Base-by-base conservation (phyloP, 2,113 vertebrate genomes). In the Daboia siamensis region DNA sequence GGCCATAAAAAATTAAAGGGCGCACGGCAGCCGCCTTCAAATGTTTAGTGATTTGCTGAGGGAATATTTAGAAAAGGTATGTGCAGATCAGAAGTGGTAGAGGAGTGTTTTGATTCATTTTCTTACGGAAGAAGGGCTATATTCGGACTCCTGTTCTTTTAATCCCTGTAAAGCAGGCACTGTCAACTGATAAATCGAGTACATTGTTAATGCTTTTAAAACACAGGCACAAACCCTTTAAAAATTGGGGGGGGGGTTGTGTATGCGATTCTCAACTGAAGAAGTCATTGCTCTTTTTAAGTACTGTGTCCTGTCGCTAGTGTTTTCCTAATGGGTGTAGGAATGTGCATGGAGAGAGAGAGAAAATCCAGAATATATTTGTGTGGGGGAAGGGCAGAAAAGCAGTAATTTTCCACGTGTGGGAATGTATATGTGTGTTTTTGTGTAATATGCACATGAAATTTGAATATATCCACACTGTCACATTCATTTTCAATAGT, bases 241-340 rank as follows among this genome's bases (percentile, higher is more conserved):
- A 44, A 59, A 59, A 26, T 12, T 26, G 44, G 2, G 15, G 44
- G 2, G 15, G 61, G 44, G 17, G 39, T 56, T 69, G 84, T 23
- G 74, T 20, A 11, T 54, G 21, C 12, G 23, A 89, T 84, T 88
- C 7, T 86, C 2, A n/a, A 48, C 54, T 85, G 46, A 17, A 56
- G 39, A 89, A 92, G 91, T 48, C 56, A 3, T 51, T 89, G 87
- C 54, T 88, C 94, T 96, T 93, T 91, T 87, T 61, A 93, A 39
- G 92, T 93, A 94, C 92, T 88, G 91, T 94, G 91, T 95, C 54
- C 44, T 26, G 46, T 90, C 95, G 95, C 94, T 95, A 91, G 2
- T 96, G 95, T 97, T 97, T 97, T 96, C 91, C 91, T 96, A 95
- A 95, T 94, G 96, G 94, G 94, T 96, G 96, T 95, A 94, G 96